Evolutionary conservation across 2,888 invertebrate genomes (phyloP), one percentile per base, ranked within the genome.

Genomic region (Drosophila niveifrons): DNA sequence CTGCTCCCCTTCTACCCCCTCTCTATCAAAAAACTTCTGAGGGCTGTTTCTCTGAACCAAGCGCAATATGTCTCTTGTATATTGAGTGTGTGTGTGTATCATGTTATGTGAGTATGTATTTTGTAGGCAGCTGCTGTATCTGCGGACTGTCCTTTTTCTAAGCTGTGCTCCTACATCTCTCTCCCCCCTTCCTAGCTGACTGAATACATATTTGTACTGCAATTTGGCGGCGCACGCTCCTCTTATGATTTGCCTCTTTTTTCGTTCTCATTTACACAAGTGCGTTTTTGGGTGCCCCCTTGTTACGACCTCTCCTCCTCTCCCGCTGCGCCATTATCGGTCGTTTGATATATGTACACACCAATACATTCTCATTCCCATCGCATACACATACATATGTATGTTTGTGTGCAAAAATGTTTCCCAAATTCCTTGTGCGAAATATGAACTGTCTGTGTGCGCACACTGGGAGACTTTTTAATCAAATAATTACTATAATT

Each of bases 201-300:
- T 76, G 66, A 75, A 88, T 81, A 89, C 84, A 91, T 90, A 90
- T 91, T 90, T 90, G 88, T 82, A 82, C 80, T 90, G 86, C 88
- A 89, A 90, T 90, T 91, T 90, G 82, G 81, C 86, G 78, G 78
- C 87, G 89, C 81, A 71, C 78, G 78, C 70, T 81, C 82, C 82
- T 82, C 88, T 88, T 88, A 77, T 79, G 80, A 83, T 85, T 90
- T 83, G 90, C 90, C 88, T 89, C 90, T 90, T 90, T 90, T 90
- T 89, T 83, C 85, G 83, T 87, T 89, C 83, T 78, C 87, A 81
- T 89, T 90, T 84, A 75, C 80, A 87, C 83, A 90, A 90, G 87
- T 90, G 86, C 77, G 78, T 81, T 66, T 66, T 73, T 80, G 74
- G 83, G 84, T 89, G 89, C 84, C 75, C 75, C 70, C 67, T 55